phyloP scores from a whole-genome alignment of 2,113 vertebrate genomes.

The Monarcha castaneiventris region DNA sequence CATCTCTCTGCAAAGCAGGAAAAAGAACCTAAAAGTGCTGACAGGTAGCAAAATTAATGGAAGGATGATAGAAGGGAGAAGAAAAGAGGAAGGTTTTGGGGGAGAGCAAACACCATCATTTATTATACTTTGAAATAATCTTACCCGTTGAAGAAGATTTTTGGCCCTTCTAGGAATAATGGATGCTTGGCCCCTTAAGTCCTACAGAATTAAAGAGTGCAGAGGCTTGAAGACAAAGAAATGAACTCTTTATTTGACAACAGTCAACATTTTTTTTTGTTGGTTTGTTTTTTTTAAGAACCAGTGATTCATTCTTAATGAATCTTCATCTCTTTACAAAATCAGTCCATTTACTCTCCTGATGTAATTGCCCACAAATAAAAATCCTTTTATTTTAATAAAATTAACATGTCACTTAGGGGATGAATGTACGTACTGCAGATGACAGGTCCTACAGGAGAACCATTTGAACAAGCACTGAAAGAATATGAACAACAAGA shows the following conservation, averaged over 20 bases:
- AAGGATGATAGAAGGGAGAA: background rate
- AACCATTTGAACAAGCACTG: background rate
- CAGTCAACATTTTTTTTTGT: background rate
- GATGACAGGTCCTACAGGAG: background rate
- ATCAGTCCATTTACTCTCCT: background rate
- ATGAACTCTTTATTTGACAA: background rate
- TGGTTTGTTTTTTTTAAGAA: background rate
- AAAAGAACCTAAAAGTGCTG: background rate
- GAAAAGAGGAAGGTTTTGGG: background rate
- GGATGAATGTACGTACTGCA: background rate
- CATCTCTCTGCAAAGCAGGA: background rate
- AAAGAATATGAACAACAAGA: background rate
- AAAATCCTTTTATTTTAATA: background rate
- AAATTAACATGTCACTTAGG: background rate
- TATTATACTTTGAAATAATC: background rate
- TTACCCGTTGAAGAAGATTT: background rate
- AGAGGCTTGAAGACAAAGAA: background rate
- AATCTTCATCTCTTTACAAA: background rate
- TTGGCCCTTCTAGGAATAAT: background rate
- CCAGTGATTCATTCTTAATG: background rate
- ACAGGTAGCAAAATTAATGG: background rate
- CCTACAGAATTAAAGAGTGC: background rate
- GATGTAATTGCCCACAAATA: background rate
- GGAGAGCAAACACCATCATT: background rate
- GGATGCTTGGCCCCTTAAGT: background rate